Percentiles rank a stretch among this genome's conserved stretches.
phyloP scores from a whole-genome alignment of 2,797 vertebrate genomes.

The Glossophaga mutica region DNA sequence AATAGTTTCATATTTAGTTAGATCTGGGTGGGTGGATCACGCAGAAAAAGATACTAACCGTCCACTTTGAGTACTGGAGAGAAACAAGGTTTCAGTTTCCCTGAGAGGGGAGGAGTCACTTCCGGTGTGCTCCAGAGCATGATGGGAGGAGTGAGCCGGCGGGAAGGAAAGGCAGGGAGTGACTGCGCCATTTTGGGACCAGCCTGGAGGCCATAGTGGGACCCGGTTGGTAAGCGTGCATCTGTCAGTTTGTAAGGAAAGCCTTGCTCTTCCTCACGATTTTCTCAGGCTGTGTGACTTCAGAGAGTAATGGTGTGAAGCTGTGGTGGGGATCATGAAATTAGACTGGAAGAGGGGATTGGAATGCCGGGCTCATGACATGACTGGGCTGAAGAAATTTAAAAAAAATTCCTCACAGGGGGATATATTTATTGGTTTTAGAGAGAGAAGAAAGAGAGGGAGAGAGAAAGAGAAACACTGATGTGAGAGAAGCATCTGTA shows the following conservation, averaged over 20 bases:
- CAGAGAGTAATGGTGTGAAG: neutral
- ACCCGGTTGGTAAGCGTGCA: rapidly evolving
- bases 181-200: rapidly evolving
- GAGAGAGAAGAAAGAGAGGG: no score
- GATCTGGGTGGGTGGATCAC: rapidly evolving
- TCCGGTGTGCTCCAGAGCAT: neutral
- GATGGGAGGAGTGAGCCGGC: neutral
- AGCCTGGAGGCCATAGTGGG: rapidly evolving
- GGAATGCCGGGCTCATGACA: neutral
- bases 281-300: rapidly evolving
- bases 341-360: rapidly evolving
- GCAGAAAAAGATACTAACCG: rapidly evolving
- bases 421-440: neutral
- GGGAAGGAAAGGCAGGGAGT: neutral
- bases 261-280: rapidly evolving
- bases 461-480: neutral
- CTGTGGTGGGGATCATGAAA: neutral
- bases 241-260: no score
- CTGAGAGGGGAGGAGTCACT: neutral
- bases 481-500: no score
- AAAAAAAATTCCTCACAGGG: no score
- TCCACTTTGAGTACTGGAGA: rapidly evolving
- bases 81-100: rapidly evolving
- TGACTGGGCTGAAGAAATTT: neutral
- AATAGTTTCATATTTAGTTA: neutral